Evolutionary conservation across 2,113 vertebrate species (phyloP).

Genomic region (Syngnathoides biaculeatus): DNA sequence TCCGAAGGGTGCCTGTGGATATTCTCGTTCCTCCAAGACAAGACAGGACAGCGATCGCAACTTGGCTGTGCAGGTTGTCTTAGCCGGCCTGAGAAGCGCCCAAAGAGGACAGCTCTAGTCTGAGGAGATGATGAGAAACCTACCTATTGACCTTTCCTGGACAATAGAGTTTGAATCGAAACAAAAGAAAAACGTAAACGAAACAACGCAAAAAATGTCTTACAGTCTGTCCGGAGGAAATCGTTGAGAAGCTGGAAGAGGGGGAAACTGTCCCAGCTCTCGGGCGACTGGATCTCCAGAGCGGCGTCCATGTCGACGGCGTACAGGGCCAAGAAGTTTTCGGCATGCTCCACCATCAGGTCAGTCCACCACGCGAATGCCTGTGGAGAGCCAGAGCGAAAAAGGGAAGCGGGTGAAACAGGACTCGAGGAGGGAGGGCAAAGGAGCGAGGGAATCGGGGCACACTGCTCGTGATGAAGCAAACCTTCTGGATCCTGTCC

Average conservation of each 20-base stretch:
- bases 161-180: no score
- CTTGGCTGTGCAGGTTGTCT: no score
- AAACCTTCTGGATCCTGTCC: not conserved
- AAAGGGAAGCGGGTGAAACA: slow-evolving; percentile 49
- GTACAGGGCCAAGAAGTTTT: slow-evolving; percentile 96
- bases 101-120: no score
- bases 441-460: slow-evolving; percentile 10
- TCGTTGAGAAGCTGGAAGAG: slow-evolving; percentile 98
- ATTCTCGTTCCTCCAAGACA: no score
- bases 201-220: slow-evolving; percentile 56
- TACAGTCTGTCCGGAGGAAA: slow-evolving; percentile 94
- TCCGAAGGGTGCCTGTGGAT: no score
- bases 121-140: no score
- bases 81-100: no score
- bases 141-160: no score
- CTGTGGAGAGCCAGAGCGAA: slow-evolving; percentile 69
- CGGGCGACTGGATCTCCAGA: slow-evolving; percentile 93
- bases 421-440: slow-evolving; percentile 7
- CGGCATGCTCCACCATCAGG: slow-evolving; percentile 97
- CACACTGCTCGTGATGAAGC: not conserved
- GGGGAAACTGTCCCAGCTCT: slow-evolving; percentile 99
- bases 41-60: no score
- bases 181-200: not conserved
- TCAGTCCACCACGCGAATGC: slow-evolving; percentile 99
- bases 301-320: slow-evolving; percentile 97